Base-by-base conservation (phyloP, 35 echinoderm and acorn worm species). In the Acanthaster planci region DNA sequence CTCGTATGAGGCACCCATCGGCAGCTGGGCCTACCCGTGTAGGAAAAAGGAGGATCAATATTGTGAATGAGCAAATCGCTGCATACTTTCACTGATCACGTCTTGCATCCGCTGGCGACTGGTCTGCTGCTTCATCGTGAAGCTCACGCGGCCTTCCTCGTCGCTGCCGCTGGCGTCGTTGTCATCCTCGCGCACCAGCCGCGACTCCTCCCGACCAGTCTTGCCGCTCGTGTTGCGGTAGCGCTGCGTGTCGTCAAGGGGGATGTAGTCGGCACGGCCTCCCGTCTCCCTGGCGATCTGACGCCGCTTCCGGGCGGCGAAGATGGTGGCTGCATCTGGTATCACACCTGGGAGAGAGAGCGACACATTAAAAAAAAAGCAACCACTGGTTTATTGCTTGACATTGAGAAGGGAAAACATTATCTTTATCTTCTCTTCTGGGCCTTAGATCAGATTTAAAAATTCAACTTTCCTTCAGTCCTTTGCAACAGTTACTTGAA, bases 161-260 rank as follows among this genome's bases (percentile, higher is more conserved):
- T 99, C 96, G 56, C 90, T 92, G 36, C 77, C 95, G 34, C 89
- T 91, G 34, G 80, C 22, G 55, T 99, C 96, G 58, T 99, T 94
- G 67, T 99, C 96, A 86, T 94, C 96, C 35, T 98, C 95, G 21
- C 95, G 85, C 40, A 98, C 77, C 60, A 98, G 77, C 7, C 95
- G 88, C 16, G 95, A 98, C 15, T 80, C 68, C 44, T 91, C 89
- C 2, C 34, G 64, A 0, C 7, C 29, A 14, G 64, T 26, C 34
- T 72, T 72, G 14, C 30, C 30, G 14, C 64, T 26, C 23, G 64
- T 72, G 8, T 67, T 77, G 67, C 81, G 52, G 85, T 86, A 98
- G 5, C 92, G 86, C 39, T 94, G 84, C 17, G 95, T 98, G 51
- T 98, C 95, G 53, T 94, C 95, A 10, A 97, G 58, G 38, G 92